Evolutionary conservation across 2,113 vertebrate genomes (phyloP).

Genomic region (Hyla sarda): DNA sequence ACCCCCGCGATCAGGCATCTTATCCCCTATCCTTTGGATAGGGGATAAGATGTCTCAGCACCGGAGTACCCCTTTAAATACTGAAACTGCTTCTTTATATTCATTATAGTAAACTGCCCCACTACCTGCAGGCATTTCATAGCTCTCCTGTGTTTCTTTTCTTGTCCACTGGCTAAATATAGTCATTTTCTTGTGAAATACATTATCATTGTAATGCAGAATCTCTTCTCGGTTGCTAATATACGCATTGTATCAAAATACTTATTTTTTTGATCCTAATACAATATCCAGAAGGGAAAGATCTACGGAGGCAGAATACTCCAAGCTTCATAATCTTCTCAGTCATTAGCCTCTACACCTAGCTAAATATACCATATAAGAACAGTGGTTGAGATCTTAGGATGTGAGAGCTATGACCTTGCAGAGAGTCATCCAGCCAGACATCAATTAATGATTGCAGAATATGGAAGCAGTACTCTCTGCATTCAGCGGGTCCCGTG

Average conservation of each 20-base stretch:
- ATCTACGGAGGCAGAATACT: background rate
- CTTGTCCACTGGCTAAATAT: background rate
- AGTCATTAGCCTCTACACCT: background rate
- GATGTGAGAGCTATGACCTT: conserved; percentile 41
- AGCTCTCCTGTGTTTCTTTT: background rate
- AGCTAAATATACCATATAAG: background rate
- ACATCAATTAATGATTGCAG: conserved; percentile 57
- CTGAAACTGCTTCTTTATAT: background rate
- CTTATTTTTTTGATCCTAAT: background rate
- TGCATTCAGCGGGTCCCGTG: conserved; percentile 39
- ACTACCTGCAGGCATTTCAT: background rate
- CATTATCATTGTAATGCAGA: background rate
- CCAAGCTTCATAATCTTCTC: background rate
- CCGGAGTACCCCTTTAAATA: too few relatives aligned
- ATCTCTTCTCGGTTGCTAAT: background rate
- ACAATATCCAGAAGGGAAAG: background rate
- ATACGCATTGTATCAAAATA: conserved; percentile 9
- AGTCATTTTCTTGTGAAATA: background rate
- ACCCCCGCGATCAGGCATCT: too few relatives aligned
- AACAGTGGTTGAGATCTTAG: background rate
- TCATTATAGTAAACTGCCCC: background rate
- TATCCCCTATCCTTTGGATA: too few relatives aligned
- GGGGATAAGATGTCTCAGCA: too few relatives aligned
- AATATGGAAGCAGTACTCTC: conserved; percentile 46
- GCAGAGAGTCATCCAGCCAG: conserved; percentile 31